Percentiles rank a stretch among this genome's conserved stretches.
Evolutionary conservation across 2,113 vertebrate species (phyloP).

Genomic region (Hypomesus transpacificus): DNA sequence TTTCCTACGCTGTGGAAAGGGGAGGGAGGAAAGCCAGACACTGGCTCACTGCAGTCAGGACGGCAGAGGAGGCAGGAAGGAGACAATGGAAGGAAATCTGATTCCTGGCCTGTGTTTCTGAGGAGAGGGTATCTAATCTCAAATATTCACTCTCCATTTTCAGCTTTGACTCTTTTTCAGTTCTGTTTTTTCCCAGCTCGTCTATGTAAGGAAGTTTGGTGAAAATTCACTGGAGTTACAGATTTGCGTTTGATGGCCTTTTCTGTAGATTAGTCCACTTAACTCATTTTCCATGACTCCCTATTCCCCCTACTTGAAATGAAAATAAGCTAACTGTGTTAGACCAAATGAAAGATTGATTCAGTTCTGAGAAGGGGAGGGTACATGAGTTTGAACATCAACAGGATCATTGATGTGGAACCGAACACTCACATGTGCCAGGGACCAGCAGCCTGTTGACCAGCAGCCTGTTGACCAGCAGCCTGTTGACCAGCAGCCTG

Average conservation of each 20-base stretch:
- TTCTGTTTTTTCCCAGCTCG: background rate
- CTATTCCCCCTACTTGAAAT: conserved; percentile 16
- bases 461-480: background rate
- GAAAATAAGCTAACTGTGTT: conserved; percentile 30
- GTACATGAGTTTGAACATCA: conserved; percentile 13
- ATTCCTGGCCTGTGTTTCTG: conserved; percentile 66
- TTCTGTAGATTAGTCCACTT: background rate
- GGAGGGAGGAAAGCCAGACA: no score
- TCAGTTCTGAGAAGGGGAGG: conserved; percentile 1
- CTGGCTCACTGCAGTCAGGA: background rate
- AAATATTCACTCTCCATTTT: conserved; percentile 21
- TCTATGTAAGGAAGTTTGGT: background rate
- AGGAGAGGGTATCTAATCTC: conserved; percentile 56
- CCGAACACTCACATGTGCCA: conserved; percentile 25
- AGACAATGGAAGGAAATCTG: conserved; percentile 74
- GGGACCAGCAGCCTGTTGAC: conserved; percentile 21
- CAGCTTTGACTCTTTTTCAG: conserved; percentile 6
- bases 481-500: no score
- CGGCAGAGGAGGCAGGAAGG: conserved; percentile 24
- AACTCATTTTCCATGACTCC: conserved; percentile 12
- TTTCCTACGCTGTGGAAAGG: no score
- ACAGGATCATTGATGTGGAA: conserved; percentile 37
- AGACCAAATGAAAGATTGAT: conserved; percentile 18
- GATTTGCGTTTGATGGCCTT: background rate
- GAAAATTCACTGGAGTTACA: background rate